Conservation (phyloP, 2,113 vertebrate species). For the Rafetus swinhoei region DNA sequence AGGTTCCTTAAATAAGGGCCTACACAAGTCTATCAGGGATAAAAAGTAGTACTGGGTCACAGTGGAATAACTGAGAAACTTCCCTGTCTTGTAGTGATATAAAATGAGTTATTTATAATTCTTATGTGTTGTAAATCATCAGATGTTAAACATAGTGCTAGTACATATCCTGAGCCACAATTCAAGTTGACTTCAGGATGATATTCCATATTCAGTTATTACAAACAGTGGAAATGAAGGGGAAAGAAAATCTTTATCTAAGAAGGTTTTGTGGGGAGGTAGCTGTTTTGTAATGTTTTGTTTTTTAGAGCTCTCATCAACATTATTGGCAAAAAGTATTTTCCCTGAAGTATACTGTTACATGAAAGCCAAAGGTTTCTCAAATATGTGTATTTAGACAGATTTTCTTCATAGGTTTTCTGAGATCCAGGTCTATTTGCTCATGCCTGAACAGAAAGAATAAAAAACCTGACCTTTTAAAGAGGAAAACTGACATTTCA, state of each 20-base stretch:
- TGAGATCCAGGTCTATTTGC: background rate
- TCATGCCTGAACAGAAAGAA: background rate
- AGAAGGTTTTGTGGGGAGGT: background rate
- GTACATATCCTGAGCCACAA: background rate
- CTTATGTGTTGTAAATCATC: background rate
- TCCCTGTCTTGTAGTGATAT: background rate
- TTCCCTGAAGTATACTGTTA: background rate
- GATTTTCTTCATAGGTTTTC: background rate
- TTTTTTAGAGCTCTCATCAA: background rate
- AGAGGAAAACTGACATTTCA: background rate
- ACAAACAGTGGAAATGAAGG: background rate
- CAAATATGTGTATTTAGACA: background rate
- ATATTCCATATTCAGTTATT: background rate
- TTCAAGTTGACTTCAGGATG: background rate
- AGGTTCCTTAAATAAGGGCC: background rate
- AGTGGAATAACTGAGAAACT: background rate
- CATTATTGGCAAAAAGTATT: background rate
- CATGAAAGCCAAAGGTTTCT: background rate
- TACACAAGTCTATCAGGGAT: background rate
- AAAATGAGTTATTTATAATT: background rate
- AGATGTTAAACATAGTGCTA: background rate
- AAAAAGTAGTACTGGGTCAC: accelerated
- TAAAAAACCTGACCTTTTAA: accelerated
- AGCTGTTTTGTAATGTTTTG: background rate
- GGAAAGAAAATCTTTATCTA: background rate